Evolutionary conservation across 1,140 invertebrate genomes (phyloP).

Genomic region (Philopotamus ludificatus): DNA sequence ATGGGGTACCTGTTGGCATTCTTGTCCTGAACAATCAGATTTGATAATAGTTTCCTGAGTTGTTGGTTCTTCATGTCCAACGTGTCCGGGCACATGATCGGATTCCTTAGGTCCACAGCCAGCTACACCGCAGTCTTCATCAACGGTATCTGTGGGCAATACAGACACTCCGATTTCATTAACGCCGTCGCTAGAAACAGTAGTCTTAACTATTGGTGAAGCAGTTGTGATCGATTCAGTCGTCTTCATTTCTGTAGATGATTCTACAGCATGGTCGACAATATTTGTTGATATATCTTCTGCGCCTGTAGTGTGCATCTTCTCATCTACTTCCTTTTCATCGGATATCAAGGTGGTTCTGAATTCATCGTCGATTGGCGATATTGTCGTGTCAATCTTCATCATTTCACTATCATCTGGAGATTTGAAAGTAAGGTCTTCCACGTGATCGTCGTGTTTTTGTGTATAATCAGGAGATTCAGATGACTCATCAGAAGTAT

Average conservation of each 20-base stretch:
- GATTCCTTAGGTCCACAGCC: conserved; percentile 10
- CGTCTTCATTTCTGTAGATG: conserved; percentile 1
- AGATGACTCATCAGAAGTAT: not conserved
- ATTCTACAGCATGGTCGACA: too few species aligned
- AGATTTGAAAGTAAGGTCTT: not conserved
- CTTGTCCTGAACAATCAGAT: conserved; percentile 7
- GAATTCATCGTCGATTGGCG: not conserved
- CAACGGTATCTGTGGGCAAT: conserved; percentile 37
- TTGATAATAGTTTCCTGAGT: not conserved
- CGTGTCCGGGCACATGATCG: not conserved
- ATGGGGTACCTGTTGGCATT: conserved; percentile 15
- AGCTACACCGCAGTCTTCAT: conserved; percentile 26
- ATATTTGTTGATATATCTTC: too few species aligned
- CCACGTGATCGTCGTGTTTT: not conserved
- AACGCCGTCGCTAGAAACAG: conserved; percentile 35
- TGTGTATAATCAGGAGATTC: not conserved
- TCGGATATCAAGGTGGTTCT: too few species aligned
- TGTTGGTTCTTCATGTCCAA: not conserved
- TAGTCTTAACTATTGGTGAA: conserved; percentile 21
- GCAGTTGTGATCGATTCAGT: conserved; percentile 12
- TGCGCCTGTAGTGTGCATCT: too few species aligned
- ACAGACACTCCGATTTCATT: conserved; percentile 41
- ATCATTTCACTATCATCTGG: conserved; percentile 1
- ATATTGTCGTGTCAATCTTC: not conserved
- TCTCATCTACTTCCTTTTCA: too few species aligned